Conservation (phyloP, 2,797 vertebrate genomes). For the Oreortyx pictus region DNA sequence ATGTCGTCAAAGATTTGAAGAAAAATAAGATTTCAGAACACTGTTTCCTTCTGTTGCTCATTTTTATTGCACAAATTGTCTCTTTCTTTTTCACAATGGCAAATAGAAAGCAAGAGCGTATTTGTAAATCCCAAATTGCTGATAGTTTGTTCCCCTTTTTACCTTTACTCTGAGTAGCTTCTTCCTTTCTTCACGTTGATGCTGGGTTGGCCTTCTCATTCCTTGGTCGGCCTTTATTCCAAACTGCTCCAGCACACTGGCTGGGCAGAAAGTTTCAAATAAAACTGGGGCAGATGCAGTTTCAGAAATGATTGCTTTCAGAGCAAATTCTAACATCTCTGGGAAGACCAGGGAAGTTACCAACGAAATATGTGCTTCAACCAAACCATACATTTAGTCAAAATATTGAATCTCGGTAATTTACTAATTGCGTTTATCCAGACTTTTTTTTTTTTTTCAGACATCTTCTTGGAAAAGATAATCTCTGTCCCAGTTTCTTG, state of each 20-base stretch:
- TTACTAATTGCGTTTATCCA: neutral
- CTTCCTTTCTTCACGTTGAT: neutral
- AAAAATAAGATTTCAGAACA: neutral
- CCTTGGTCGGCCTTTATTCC: neutral
- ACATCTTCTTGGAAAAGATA: neutral
- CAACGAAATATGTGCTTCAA: neutral
- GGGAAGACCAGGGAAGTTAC: neutral
- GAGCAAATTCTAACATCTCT: neutral
- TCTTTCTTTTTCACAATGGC: neutral
- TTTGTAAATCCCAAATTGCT: constrained; percentile 2
- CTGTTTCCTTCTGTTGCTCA: constrained; percentile 32
- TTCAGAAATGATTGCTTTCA: neutral
- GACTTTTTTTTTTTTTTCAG: constrained; percentile 19
- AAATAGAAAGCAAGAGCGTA: neutral
- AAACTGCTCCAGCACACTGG: rapidly evolving
- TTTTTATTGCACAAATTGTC: neutral
- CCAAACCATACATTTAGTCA: neutral
- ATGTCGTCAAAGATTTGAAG: neutral
- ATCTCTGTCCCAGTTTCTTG: neutral
- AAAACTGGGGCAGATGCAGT: neutral
- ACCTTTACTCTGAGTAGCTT: neutral
- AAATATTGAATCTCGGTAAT: neutral
- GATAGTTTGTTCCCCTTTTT: neutral
- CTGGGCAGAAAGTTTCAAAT: neutral
- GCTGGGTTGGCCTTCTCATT: neutral